These are phyloP conservation scores for Triplophysa bombifrons DNA, from an alignment of 2,797 vertebrate genomes.

Conservation along the genomic window DNA sequence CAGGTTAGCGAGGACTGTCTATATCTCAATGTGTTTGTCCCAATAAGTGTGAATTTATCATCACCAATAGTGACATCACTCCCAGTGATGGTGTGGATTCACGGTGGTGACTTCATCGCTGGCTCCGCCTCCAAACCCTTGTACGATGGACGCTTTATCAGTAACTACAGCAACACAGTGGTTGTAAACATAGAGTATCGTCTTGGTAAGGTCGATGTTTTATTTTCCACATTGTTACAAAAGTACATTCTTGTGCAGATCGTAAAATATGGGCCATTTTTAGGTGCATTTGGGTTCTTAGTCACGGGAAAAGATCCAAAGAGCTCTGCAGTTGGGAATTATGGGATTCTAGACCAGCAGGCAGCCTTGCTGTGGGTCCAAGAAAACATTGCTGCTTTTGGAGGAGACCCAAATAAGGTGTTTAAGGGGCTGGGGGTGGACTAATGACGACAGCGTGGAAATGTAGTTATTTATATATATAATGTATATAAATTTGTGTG, in stretches of 20 bases:
- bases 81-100: conserved; percentile 82
- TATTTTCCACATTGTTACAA: not conserved
- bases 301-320: conserved; percentile 73
- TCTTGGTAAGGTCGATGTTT: conserved; percentile 67
- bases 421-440: not conserved
- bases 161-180: conserved; percentile 75
- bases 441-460: not conserved
- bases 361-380: conserved; percentile 78
- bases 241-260: not conserved
- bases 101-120: conserved; percentile 79
- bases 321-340: conserved; percentile 73
- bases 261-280: conserved; percentile 27
- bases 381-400: conserved; percentile 74
- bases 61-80: conserved; percentile 57
- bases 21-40: conserved; percentile 78
- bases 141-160: conserved; percentile 79
- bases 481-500: not conserved
- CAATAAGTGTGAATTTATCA: conserved; percentile 68
- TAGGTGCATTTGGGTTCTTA: conserved; percentile 81
- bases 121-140: conserved; percentile 78
- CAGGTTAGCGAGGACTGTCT: conserved; percentile 83
- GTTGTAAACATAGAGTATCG: conserved; percentile 78
- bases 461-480: not conserved
- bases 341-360: conserved; percentile 81
- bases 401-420: conserved; percentile 77